phyloP scores from a whole-genome alignment of 2,888 invertebrate genomes.

The Tromatobia lineatoria region DNA sequence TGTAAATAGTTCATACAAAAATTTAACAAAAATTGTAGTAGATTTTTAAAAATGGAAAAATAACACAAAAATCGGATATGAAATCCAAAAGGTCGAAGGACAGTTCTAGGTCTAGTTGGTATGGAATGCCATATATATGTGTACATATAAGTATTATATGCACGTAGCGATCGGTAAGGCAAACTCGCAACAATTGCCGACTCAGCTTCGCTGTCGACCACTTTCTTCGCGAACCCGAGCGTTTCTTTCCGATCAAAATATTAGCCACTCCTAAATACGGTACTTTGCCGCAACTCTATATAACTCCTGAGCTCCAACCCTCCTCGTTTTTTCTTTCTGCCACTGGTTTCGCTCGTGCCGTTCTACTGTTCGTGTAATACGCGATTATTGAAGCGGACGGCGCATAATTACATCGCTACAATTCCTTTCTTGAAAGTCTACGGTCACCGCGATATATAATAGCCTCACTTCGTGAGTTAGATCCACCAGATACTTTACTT shows the following conservation, averaged over 20 bases:
- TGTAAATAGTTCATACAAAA: too few relatives aligned
- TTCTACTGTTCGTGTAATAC: slow-evolving; percentile 45
- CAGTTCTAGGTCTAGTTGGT: too few relatives aligned
- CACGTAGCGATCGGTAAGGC: slow-evolving; percentile 23
- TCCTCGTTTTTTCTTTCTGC: neutral
- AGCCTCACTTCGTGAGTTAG: neutral
- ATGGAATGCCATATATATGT: neutral
- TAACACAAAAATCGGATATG: too few relatives aligned
- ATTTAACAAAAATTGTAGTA: too few relatives aligned
- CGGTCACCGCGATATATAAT: neutral
- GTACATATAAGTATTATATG: neutral
- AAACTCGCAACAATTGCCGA: slow-evolving; percentile 34
- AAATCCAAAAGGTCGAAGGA: too few relatives aligned
- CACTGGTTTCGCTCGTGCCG: slow-evolving; percentile 18
- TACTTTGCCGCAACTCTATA: slow-evolving; percentile 11
- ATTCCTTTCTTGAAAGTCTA: slow-evolving; percentile 62
- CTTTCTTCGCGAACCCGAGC: slow-evolving; percentile 64
- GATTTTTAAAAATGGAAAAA: too few relatives aligned
- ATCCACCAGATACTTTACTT: slow-evolving; percentile 8
- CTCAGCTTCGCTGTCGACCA: slow-evolving; percentile 32
- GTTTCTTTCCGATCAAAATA: slow-evolving; percentile 62
- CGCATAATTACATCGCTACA: slow-evolving; percentile 42
- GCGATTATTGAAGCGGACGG: slow-evolving; percentile 57
- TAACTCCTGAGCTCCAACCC: slow-evolving; percentile 14
- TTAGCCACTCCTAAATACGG: slow-evolving; percentile 28